Evolutionary conservation across 2,113 vertebrate genomes (phyloP).

Genomic region (Chascanopsetta lugubris): DNA sequence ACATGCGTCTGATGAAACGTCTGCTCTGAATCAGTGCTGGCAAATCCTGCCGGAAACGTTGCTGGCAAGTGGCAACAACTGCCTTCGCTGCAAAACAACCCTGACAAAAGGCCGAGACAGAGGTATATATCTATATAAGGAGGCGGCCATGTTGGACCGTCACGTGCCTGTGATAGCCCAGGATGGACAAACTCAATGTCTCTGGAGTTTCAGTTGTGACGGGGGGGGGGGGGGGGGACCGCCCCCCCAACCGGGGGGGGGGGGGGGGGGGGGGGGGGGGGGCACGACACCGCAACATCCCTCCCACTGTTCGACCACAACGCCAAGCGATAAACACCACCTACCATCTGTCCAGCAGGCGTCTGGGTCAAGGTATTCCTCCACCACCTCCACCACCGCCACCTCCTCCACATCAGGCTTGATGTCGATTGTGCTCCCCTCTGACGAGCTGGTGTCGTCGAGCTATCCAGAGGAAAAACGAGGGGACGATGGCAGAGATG

Average conservation of each 20-base stretch:
- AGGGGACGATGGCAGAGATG: constrained; percentile 36
- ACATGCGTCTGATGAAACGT: background rate
- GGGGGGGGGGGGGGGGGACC: too few species aligned
- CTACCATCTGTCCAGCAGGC: constrained; percentile 95
- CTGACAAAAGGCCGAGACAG: too few species aligned
- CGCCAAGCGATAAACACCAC: constrained; percentile 10
- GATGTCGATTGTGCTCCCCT: constrained; percentile 97
- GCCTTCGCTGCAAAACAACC: background rate
- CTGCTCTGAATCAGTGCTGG: background rate
- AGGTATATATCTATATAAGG: constrained; percentile 1
- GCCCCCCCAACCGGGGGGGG: too few species aligned
- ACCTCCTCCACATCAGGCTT: constrained; percentile 93
- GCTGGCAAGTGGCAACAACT: background rate
- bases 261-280: too few species aligned
- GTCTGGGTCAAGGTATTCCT: constrained; percentile 95
- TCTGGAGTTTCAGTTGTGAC: too few species aligned
- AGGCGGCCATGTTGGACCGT: background rate
- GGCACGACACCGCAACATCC: too few species aligned
- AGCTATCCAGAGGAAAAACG: constrained; percentile 72
- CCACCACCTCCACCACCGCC: constrained; percentile 92
- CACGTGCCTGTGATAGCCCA: too few species aligned
- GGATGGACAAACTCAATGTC: too few species aligned
- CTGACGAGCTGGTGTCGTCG: constrained; percentile 95
- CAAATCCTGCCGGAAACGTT: background rate
- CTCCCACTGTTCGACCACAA: background rate